phyloP scores from a whole-genome alignment of 2,113 vertebrate species.

The Vimba vimba region DNA sequence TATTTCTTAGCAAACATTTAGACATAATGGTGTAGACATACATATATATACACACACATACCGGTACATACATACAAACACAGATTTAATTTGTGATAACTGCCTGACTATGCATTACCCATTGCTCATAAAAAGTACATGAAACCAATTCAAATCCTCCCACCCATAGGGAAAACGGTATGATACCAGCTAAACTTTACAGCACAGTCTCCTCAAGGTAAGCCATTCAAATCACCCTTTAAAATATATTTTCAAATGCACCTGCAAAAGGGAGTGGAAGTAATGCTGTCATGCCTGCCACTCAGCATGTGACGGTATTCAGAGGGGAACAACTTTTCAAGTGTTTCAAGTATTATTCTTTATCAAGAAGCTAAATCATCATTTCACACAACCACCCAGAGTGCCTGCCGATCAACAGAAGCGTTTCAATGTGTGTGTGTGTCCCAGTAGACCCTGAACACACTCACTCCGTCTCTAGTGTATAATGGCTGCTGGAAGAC shows the following conservation, averaged over 20 bases:
- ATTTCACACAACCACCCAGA: conserved; percentile 48
- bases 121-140: background rate
- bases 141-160: conserved; percentile 8
- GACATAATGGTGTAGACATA: too few relatives aligned
- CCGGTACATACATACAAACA: too few relatives aligned
- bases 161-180: background rate
- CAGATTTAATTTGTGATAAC: too few relatives aligned
- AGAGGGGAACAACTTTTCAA: conserved; percentile 20
- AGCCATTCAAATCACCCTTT: conserved; percentile 28
- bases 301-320: conserved; percentile 7
- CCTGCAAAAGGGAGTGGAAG: background rate
- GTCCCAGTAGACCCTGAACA: conserved; percentile 21
- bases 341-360: conserved; percentile 33
- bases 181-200: conserved; percentile 13
- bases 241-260: conserved; percentile 27
- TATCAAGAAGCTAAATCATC: conserved; percentile 46
- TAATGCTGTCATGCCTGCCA: background rate
- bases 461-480: conserved; percentile 16
- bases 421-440: background rate
- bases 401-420: conserved; percentile 15
- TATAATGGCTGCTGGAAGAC: conserved; percentile 35
- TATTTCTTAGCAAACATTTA: too few relatives aligned
- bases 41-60: too few relatives aligned
- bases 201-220: background rate
- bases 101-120: background rate